Evolutionary conservation across 2,888 invertebrate genomes (phyloP).

Genomic region (Argyra leucocephala): DNA sequence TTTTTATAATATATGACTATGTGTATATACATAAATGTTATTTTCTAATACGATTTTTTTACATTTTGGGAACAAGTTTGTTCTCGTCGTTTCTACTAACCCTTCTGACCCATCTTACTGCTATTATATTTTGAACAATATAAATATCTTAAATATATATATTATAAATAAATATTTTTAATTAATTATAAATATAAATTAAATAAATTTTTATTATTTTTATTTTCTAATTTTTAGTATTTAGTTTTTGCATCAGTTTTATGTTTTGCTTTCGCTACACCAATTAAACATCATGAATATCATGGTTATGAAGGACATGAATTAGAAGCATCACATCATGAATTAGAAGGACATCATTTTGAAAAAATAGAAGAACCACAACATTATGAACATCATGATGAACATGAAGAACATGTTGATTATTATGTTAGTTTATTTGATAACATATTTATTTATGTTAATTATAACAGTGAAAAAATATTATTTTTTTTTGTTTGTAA

Average conservation of each 20-base stretch:
- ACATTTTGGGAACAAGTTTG: too few species aligned
- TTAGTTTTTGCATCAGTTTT: slow-evolving; percentile 40
- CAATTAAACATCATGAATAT: slow-evolving; percentile 39
- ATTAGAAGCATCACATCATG: slow-evolving; percentile 30
- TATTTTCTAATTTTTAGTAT: slow-evolving; percentile 30
- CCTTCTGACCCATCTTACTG: too few species aligned
- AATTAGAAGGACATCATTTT: slow-evolving; percentile 29
- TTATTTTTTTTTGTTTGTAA: neutral
- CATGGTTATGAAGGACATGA: slow-evolving; percentile 29
- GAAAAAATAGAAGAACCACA: slow-evolving; percentile 28
- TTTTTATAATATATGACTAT: too few species aligned
- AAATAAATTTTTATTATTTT: slow-evolving; percentile 1
- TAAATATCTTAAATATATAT: too few species aligned
- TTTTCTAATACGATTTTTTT: too few species aligned
- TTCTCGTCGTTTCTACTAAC: too few species aligned
- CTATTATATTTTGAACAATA: too few species aligned
- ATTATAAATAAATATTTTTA: too few species aligned
- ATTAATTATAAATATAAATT: too few species aligned
- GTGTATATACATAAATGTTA: too few species aligned
- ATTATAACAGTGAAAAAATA: neutral
- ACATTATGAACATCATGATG: slow-evolving; percentile 26
- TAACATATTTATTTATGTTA: neutral
- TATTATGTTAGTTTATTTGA: slow-evolving; percentile 51
- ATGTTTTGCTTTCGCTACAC: slow-evolving; percentile 40
- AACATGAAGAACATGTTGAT: slow-evolving; percentile 50